A percentile compares a stretch with the other conserved stretches of the same genome.
These are phyloP conservation scores for Ditula angustiorana DNA, from an alignment of 2,888 invertebrate genomes.

Conservation along the genomic window DNA sequence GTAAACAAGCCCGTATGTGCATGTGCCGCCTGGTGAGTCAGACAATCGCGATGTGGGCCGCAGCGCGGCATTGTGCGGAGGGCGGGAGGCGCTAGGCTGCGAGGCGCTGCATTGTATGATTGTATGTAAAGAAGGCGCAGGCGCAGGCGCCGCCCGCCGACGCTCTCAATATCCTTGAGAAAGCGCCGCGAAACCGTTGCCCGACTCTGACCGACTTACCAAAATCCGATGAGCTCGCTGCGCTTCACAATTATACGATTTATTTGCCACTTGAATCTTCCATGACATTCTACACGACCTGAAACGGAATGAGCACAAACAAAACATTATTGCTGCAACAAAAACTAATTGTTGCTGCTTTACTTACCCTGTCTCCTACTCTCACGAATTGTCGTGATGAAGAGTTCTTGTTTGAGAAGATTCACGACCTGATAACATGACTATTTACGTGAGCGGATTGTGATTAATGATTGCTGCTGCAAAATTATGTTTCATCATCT, in stretches of 20 bases:
- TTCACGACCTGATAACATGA: slow-evolving; percentile 76
- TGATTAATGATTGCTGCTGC: slow-evolving; percentile 46
- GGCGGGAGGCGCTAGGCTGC: slow-evolving; percentile 51
- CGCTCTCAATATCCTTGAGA: slow-evolving; percentile 63
- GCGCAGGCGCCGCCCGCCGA: slow-evolving; percentile 62
- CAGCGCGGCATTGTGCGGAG: slow-evolving; percentile 57
- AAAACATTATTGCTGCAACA: slow-evolving; percentile 8
- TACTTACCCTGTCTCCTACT: slow-evolving; percentile 48
- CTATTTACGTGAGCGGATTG: slow-evolving; percentile 58
- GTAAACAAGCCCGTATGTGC: slow-evolving; percentile 76
- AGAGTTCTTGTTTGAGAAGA: slow-evolving; percentile 58
- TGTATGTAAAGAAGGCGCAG: slow-evolving; percentile 80
- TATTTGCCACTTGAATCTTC: slow-evolving; percentile 19
- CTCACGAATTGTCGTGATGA: slow-evolving; percentile 69
- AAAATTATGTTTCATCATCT: slow-evolving; percentile 12
- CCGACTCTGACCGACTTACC: slow-evolving; percentile 41
- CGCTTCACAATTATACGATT: slow-evolving; percentile 28
- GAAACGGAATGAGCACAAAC: slow-evolving; percentile 18
- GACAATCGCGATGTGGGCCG: slow-evolving; percentile 79
- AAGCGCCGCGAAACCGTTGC: slow-evolving; percentile 53
- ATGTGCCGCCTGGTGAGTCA: slow-evolving; percentile 73
- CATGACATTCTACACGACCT: not conserved
- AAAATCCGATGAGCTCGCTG: slow-evolving; percentile 35
- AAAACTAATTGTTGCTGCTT: slow-evolving; percentile 37
- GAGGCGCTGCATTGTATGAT: slow-evolving; percentile 68